phyloP scores from a whole-genome alignment of 2,797 vertebrate species.

The Morelia viridis region DNA sequence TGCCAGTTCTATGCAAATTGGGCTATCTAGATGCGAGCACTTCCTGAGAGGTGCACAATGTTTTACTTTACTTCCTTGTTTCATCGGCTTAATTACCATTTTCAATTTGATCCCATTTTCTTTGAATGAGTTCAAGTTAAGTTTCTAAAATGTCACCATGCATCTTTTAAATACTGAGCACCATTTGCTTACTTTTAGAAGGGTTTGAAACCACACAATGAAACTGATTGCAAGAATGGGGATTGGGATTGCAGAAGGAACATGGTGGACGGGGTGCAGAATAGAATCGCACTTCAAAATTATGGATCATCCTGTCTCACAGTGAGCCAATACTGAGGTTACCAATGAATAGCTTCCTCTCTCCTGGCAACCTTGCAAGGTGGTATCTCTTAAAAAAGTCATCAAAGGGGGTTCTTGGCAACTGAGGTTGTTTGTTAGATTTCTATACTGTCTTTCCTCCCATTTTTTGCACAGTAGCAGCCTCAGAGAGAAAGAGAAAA shows the following conservation, averaged over 20 bases:
- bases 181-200: neutral
- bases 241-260: neutral
- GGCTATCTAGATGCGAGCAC: neutral
- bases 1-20: constrained; percentile 7
- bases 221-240: constrained; percentile 14
- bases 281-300: neutral
- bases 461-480: neutral
- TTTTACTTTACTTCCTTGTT: constrained; percentile 4
- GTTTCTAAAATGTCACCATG: constrained; percentile 22
- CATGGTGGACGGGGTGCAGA: neutral
- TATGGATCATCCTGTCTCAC: too few relatives aligned
- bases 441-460: neutral
- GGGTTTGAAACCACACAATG: neutral
- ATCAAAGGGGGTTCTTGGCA: neutral
- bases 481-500: neutral
- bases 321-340: neutral
- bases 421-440: neutral
- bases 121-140: neutral
- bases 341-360: neutral
- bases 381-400: neutral
- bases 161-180: constrained; percentile 5
- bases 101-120: constrained; percentile 17
- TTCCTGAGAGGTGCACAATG: neutral
- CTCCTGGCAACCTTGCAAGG: neutral
- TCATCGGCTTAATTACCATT: constrained; percentile 8